Percentiles rank a stretch among this genome's conserved stretches.
phyloP scores from a whole-genome alignment of 2,888 invertebrate genomes.

The Leptopilina syphax region DNA sequence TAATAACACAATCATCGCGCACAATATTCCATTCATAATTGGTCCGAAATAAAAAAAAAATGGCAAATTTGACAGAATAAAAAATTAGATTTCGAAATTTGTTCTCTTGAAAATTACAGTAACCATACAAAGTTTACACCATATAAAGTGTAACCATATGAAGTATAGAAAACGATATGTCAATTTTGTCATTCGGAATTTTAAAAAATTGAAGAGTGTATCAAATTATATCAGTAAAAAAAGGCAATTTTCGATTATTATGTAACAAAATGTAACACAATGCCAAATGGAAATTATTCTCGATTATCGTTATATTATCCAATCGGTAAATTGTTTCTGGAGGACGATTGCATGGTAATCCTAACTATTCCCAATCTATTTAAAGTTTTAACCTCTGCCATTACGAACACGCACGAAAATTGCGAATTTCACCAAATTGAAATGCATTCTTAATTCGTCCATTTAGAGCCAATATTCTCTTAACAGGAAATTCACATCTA shows the following conservation, averaged over 20 bases:
- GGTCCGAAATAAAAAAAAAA: no score
- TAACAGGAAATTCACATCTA: conserved; percentile 2
- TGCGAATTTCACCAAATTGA: neutral
- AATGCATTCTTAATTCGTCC: neutral
- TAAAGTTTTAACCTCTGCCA: conserved; percentile 10
- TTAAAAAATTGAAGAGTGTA: no score
- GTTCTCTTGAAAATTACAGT: no score
- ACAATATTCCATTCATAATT: no score
- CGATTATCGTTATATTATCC: conserved; percentile 2
- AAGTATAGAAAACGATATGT: no score
- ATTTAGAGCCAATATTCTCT: conserved; percentile 2
- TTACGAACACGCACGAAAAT: neutral
- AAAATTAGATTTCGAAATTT: no score
- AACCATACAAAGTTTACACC: no score
- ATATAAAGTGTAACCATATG: no score
- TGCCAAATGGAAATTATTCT: conserved; percentile 21
- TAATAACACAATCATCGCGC: neutral
- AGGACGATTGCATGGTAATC: conserved; percentile 20
- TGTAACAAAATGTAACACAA: neutral
- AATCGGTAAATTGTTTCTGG: conserved; percentile 27
- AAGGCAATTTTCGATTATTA: no score
- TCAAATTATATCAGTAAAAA: no score
- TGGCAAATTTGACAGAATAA: no score
- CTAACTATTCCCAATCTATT: conserved; percentile 1
- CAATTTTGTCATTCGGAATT: no score